Conservation (phyloP, 1,140 invertebrate species). For the Acromyrmex charruanus region DNA sequence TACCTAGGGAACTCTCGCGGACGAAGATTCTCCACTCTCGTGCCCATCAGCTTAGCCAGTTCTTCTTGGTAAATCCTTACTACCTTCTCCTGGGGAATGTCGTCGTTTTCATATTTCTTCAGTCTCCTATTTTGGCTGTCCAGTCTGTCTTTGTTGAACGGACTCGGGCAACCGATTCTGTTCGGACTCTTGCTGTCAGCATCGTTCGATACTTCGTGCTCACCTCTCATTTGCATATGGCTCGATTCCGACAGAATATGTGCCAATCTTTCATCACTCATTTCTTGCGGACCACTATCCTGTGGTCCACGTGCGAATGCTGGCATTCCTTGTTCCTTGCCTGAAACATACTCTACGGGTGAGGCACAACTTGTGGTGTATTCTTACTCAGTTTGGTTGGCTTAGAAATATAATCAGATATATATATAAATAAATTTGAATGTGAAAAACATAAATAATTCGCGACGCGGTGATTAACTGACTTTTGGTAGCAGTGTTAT, state of each 20-base stretch:
- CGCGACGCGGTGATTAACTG: not conserved
- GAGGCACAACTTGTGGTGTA: constrained; percentile 86
- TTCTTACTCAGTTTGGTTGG: constrained; percentile 81
- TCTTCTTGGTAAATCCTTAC: constrained; percentile 98
- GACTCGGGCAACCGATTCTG: constrained; percentile 91
- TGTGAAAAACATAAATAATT: not conserved
- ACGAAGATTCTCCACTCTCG: constrained; percentile 91
- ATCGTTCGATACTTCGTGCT: constrained; percentile 85
- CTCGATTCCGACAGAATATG: constrained; percentile 97
- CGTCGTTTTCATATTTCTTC: constrained; percentile 96
- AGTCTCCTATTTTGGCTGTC: constrained; percentile 91
- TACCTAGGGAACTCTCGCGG: constrained; percentile 88
- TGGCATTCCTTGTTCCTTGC: constrained; percentile 93
- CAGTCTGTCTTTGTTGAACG: constrained; percentile 91
- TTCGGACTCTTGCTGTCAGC: constrained; percentile 91
- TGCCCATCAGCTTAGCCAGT: constrained; percentile 95
- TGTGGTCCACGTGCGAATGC: constrained; percentile 91
- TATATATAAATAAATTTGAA: constrained; percentile 17
- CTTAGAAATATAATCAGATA: constrained; percentile 64
- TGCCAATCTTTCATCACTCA: constrained; percentile 96
- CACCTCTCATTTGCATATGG: constrained; percentile 88
- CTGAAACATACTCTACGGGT: constrained; percentile 89
- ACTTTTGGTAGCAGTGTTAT: not conserved
- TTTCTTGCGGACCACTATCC: constrained; percentile 90
- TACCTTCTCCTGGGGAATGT: constrained; percentile 98